These are phyloP conservation scores for Aphidius gifuensis DNA, from an alignment of 1,140 invertebrate species.

Conservation along the genomic window DNA sequence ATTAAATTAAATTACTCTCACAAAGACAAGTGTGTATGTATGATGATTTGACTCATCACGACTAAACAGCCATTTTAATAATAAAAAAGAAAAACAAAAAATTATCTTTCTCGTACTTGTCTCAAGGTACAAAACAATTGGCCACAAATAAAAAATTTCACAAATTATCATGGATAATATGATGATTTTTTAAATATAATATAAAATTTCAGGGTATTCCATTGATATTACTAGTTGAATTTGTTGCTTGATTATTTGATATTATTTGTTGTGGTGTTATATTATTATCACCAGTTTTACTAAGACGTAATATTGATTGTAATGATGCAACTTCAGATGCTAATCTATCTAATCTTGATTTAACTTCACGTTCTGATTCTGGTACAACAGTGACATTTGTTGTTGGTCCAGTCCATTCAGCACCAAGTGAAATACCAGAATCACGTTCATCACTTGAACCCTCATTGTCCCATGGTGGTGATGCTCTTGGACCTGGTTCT, in stretches of 20 bases:
- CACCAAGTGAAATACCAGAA: conserved; percentile 79
- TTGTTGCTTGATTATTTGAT: conserved; percentile 16
- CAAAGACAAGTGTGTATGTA: not conserved
- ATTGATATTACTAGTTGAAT: conserved; percentile 21
- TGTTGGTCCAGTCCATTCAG: conserved; percentile 59
- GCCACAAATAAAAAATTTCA: not conserved
- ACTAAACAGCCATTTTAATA: conserved; percentile 12
- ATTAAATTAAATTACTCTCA: conserved; percentile 7
- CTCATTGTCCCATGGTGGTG: conserved; percentile 77
- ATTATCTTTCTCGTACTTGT: conserved; percentile 18
- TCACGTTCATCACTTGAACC: conserved; percentile 84
- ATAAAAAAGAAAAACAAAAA: conserved; percentile 8
- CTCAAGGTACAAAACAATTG: conserved; percentile 6
- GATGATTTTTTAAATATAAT: not conserved
- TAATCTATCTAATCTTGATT: conserved; percentile 80
- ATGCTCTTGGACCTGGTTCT: conserved; percentile 71
- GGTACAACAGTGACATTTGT: conserved; percentile 50
- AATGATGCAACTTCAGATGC: conserved; percentile 90
- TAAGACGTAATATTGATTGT: conserved; percentile 65
- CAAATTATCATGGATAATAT: no score
- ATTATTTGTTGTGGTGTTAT: conserved; percentile 22
- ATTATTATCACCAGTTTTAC: conserved; percentile 38
- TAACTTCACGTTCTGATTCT: conserved; percentile 70
- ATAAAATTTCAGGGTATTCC: conserved; percentile 18
- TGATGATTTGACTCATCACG: not conserved